Percentiles rank a stretch among this genome's conserved stretches.
phyloP scores from a whole-genome alignment of 2,113 vertebrate species.

The Falco punctatus region DNA sequence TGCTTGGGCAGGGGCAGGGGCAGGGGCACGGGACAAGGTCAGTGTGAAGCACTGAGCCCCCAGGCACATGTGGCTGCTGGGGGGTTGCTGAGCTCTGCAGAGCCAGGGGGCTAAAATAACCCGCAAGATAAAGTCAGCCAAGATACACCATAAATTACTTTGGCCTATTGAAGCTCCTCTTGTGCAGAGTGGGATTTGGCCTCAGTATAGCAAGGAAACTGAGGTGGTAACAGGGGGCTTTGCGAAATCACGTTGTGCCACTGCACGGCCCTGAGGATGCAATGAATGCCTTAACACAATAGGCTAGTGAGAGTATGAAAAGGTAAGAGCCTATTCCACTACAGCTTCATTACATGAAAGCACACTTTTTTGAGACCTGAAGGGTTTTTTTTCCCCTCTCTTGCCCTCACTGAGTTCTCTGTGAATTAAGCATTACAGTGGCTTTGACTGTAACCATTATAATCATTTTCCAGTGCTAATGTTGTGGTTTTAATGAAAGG shows the following conservation, averaged over 20 bases:
- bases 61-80: neutral
- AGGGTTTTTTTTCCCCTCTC: neutral
- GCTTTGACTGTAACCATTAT: constrained; percentile 86
- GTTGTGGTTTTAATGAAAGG: constrained; percentile 83
- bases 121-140: neutral
- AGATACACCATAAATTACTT: neutral
- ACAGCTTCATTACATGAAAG: neutral
- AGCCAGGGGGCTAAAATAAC: neutral
- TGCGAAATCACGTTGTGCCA: neutral
- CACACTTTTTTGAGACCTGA: neutral
- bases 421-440: constrained; percentile 78
- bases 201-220: neutral
- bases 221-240: neutral
- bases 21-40: neutral
- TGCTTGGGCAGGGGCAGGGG: neutral
- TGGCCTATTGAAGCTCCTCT: neutral
- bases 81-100: neutral
- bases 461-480: constrained; percentile 80
- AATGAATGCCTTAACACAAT: neutral
- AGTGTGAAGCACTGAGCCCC: neutral
- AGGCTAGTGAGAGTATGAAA: neutral
- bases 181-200: neutral
- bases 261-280: neutral
- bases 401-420: neutral
- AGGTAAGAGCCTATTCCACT: neutral